Percentiles rank a stretch among this genome's conserved stretches.
phyloP scores from a whole-genome alignment of 2,113 vertebrate genomes.

The Plecotus auritus region DNA sequence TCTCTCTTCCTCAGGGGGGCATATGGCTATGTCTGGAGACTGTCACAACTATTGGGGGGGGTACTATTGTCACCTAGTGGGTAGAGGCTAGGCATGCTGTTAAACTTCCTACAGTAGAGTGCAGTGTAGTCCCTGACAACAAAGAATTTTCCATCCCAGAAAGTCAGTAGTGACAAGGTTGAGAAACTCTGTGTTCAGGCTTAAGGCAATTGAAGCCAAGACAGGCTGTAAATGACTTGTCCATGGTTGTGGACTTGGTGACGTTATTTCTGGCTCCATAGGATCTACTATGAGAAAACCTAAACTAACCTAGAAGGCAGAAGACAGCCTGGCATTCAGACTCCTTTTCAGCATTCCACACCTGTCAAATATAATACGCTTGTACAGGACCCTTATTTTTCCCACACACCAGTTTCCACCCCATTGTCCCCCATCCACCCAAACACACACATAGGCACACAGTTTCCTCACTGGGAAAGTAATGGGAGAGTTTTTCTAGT shows the following conservation, averaged over 20 bases:
- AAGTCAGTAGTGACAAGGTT: background rate
- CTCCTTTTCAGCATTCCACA: background rate
- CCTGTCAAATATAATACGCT: background rate
- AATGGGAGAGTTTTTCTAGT: background rate
- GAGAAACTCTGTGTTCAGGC: background rate
- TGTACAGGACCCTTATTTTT: background rate
- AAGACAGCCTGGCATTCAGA: background rate
- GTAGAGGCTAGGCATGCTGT: background rate
- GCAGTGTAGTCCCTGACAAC: no score
- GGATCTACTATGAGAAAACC: background rate
- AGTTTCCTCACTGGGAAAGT: background rate
- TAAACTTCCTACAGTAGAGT: background rate
- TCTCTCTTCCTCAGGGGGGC: background rate
- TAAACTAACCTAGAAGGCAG: background rate
- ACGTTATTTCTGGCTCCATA: background rate
- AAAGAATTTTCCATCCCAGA: background rate
- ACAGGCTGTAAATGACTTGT: background rate
- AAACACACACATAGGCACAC: fast-evolving
- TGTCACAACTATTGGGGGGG: background rate
- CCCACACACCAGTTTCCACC: background rate
- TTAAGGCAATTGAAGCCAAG: background rate
- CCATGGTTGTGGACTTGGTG: background rate
- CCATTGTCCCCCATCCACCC: no score
- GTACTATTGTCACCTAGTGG: background rate
- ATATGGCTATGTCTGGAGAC: background rate